phyloP scores from a whole-genome alignment of 1,140 invertebrate genomes.

The Gryllus bimaculatus region DNA sequence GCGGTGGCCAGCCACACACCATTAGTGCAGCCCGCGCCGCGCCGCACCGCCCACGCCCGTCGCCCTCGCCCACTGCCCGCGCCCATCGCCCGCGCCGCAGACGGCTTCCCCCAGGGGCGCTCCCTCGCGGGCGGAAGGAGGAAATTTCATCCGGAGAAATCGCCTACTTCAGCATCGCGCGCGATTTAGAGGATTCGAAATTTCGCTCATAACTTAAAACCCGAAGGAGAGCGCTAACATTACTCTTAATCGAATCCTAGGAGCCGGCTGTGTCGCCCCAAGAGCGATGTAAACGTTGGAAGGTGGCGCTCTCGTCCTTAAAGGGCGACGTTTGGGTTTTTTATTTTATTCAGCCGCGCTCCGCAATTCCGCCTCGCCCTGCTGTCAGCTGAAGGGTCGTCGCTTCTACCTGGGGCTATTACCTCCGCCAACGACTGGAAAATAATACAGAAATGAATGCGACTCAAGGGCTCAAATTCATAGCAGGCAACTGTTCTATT shows the following conservation, averaged over 20 bases:
- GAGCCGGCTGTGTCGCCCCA: background rate
- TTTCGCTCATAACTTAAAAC: background rate
- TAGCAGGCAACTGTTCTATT: too few species aligned
- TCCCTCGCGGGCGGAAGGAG: background rate
- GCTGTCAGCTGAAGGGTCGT: too few species aligned
- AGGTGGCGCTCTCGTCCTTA: background rate
- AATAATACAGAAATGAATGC: too few species aligned
- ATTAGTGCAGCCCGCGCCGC: background rate
- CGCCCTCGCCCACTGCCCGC: background rate
- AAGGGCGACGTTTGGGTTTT: background rate
- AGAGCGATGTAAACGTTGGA: background rate
- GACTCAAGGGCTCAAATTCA: too few species aligned
- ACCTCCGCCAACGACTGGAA: too few species aligned
- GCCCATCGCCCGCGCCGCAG: background rate
- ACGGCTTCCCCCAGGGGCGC: background rate
- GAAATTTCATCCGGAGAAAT: background rate
- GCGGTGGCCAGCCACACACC: background rate
- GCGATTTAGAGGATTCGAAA: background rate
- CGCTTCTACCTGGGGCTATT: too few species aligned
- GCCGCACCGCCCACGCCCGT: background rate
- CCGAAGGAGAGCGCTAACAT: background rate
- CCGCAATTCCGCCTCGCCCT: background rate
- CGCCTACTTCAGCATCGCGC: background rate
- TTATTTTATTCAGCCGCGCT: background rate
- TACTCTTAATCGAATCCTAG: background rate